Evolutionary conservation across 2,797 vertebrate species (phyloP), one percentile per base, ranked within the genome.

Genomic region (Cirrhinus molitorella): DNA sequence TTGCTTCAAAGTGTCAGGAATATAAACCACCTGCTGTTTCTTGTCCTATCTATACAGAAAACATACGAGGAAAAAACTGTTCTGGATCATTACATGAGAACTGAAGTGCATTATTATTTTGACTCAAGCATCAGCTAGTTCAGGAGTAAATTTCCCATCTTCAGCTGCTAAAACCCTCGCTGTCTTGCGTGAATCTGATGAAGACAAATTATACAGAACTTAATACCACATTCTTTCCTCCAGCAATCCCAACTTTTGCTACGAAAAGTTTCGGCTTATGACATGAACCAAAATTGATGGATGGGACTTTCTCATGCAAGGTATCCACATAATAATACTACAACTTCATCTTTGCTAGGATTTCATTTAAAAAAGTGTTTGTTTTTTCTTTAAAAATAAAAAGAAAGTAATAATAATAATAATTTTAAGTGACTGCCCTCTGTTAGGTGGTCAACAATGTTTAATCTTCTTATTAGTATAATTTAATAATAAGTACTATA

Each of bases 281-380:
- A 91, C 88, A 88, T 79, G 75, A 3, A 23, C 19, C 19, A 81
- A 72, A 89, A 81, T 87, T 94, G 94, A 94, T 92, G 91, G 92
- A 95, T 95, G 91, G 71, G 79, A 83, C 86, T 77, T 87, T 89
- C 92, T 90, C 91, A 90, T 80, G 90, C 83, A 14, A 87, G 91
- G 92, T 91, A 90, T 90, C 91, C 91, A 88, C 88, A 93, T 92
- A 92, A 93, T 86, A 85, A 94, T 87, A 84, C 85, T 78, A 25
- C 76, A 25, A 79, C 89, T 92, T 89, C 87, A 80, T 93, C 91
- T 90, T 87, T 91, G 91, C 91, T 91, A 91, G 89, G 67, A 55
- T 89, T 81, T 12, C 19, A 84, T 91, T 86, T 84, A 79, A 87
- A 90, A 89, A 40, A 0, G 4, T 37, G 87, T 90, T 85, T 81